Evolutionary conservation across 2,888 invertebrate genomes (phyloP).

Genomic region (Diploptera punctata): DNA sequence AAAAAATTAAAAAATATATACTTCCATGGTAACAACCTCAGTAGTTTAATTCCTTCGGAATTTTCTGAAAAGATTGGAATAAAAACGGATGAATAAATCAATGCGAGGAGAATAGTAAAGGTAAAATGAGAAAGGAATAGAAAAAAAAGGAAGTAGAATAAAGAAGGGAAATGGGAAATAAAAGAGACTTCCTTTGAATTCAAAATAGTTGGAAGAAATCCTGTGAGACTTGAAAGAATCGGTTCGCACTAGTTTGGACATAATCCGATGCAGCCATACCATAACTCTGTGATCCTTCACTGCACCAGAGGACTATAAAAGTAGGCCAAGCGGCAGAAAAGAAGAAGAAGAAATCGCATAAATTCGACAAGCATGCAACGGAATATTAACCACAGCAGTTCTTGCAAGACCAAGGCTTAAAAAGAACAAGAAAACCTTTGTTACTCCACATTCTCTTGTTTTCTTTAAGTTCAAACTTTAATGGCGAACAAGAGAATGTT

Average conservation of each 20-base stretch:
- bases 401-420: not conserved
- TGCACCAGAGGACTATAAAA: not conserved
- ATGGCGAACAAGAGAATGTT: no score
- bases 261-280: not conserved
- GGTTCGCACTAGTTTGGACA: not conserved
- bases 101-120: not conserved
- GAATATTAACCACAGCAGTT: not conserved
- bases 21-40: no score
- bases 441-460: not conserved
- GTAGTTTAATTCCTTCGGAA: no score
- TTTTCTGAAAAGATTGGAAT: not conserved
- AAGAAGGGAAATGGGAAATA: no score
- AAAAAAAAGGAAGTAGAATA: not conserved
- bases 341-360: constrained; percentile 5
- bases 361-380: not conserved
- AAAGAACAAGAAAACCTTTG: not conserved
- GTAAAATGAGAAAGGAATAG: not conserved
- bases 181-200: not conserved
- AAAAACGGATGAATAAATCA: not conserved
- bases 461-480: no score
- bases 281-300: not conserved
- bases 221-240: not conserved
- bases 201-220: not conserved
- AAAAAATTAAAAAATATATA: not conserved
- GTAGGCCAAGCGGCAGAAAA: not conserved